Evolutionary conservation across 2,113 vertebrate genomes (phyloP).

Genomic region (Mola mola): DNA sequence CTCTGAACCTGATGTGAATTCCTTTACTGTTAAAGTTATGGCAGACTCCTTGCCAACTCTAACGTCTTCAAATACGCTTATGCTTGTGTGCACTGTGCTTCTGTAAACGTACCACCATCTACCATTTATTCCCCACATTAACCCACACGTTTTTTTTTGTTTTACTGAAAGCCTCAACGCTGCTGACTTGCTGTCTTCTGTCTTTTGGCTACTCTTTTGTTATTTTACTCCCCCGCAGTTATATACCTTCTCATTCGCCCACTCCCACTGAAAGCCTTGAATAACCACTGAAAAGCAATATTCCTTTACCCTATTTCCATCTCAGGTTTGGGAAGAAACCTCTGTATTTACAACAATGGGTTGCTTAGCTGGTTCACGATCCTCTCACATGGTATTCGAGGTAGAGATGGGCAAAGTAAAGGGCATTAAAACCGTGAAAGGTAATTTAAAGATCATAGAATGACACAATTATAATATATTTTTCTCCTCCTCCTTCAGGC

Average conservation of each 20-base stretch:
- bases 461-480: too few relatives aligned
- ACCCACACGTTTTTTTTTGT: constrained; percentile 34
- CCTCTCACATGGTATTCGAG: constrained; percentile 1
- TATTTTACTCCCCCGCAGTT: constrained; percentile 41
- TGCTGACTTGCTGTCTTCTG: constrained; percentile 52
- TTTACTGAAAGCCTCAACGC: constrained; percentile 51
- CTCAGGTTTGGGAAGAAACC: constrained; percentile 21
- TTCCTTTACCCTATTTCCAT: constrained; percentile 23
- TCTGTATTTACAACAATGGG: constrained; percentile 12
- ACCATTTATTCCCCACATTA: constrained; percentile 22
- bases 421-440: too few relatives aligned
- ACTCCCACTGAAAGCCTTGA: constrained; percentile 21
- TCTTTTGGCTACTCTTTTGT: constrained; percentile 43
- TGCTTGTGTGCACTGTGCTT: constrained; percentile 22
- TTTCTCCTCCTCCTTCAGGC: too few relatives aligned
- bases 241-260: constrained; percentile 24
- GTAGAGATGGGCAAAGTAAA: not conserved
- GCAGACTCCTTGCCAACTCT: constrained; percentile 22
- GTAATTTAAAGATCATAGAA: too few relatives aligned
- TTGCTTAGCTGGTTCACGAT: constrained; percentile 6
- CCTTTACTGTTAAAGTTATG: constrained; percentile 58
- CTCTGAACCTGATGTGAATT: constrained; percentile 71
- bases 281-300: constrained; percentile 41
- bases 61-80: constrained; percentile 35
- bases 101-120: constrained; percentile 36